Percentiles rank a stretch among this genome's conserved stretches.
Evolutionary conservation across 2,113 vertebrate species (phyloP).

Genomic region (Hoplias malabaricus): DNA sequence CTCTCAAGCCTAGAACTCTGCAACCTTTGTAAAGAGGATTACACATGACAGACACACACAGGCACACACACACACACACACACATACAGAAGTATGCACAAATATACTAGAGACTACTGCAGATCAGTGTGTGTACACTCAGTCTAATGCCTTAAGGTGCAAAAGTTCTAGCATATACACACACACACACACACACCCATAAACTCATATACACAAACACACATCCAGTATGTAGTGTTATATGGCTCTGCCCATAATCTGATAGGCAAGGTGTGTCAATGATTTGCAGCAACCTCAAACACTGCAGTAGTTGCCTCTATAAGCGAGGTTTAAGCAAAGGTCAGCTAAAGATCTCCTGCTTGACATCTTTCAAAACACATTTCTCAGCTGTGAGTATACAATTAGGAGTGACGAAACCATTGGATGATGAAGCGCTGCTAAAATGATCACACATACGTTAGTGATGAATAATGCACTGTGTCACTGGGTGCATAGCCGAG

Average conservation of each 20-base stretch:
- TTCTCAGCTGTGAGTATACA: constrained; percentile 14
- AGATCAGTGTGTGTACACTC: neutral
- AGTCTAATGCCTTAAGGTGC: neutral
- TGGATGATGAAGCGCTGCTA: constrained; percentile 24
- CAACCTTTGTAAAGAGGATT: neutral
- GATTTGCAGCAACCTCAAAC: constrained; percentile 35
- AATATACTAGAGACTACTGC: neutral
- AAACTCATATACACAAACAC: neutral
- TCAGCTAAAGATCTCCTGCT: constrained; percentile 27
- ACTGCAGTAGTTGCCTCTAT: constrained; percentile 15
- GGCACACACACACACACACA: neutral
- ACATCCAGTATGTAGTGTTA: neutral
- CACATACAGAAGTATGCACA: too few species aligned
- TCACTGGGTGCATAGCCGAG: constrained; percentile 19
- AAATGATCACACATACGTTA: constrained; percentile 17
- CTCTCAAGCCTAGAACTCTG: neutral
- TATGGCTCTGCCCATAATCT: neutral
- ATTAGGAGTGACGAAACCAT: constrained; percentile 16
- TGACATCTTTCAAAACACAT: constrained; percentile 4
- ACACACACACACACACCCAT: neutral
- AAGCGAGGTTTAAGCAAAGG: constrained; percentile 25
- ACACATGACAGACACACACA: neutral
- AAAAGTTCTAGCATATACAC: neutral
- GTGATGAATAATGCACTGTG: constrained; percentile 29
- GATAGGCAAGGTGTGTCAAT: neutral